Evolutionary conservation across 2,888 invertebrate genomes (phyloP), one percentile per base, ranked within the genome.

Genomic region (Galerucella pusilla): DNA sequence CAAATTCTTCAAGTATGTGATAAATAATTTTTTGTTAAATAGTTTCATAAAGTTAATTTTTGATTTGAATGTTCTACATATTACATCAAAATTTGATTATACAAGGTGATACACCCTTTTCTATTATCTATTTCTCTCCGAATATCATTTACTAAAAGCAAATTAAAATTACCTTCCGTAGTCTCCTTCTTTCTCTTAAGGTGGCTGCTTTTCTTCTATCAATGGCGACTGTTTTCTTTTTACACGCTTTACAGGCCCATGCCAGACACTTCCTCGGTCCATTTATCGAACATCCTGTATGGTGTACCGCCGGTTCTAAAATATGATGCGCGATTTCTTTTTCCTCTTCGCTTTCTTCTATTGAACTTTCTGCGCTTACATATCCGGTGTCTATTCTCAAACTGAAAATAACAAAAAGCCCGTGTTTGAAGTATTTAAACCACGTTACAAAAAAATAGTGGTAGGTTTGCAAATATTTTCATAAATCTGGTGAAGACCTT

Each of bases 191-290:
- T 88, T 99, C 99, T 4, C 99, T 90, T 88, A 99, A 90, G 1
- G 99, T 99, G 0, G 99, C 99, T 7, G 99, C 99, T 90, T 98
- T 98, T 85, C 99, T 91, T 71, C 99, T 90, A 89, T 99, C 99
- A 10, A 98, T 95, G 0, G 97, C 94, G 63, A 97, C 97, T 16
- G 95, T 97, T 89, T 98, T 97, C 89, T 97, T 94, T 88, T 98
- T 98, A 89, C 98, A 98, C 0, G 97, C 97, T 86, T 98, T 98
- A 88, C 98, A 98, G 2, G 98, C 98, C 98, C 98, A 98, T 12
- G 97, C 92, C 59, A 98, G 90, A 84, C 98, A 98, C 77, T 95
- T 92, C 77, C 96, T 90, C 67, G 92, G 92, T 9, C 89, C 89
- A 52, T 78, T 79, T 73, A 79, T 64, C 67, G 81, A 76, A 79